A percentile compares a stretch with the other conserved stretches of the same genome.
phyloP scores from a whole-genome alignment of 2,888 invertebrate genomes.

The Euplagia quadripunctaria region DNA sequence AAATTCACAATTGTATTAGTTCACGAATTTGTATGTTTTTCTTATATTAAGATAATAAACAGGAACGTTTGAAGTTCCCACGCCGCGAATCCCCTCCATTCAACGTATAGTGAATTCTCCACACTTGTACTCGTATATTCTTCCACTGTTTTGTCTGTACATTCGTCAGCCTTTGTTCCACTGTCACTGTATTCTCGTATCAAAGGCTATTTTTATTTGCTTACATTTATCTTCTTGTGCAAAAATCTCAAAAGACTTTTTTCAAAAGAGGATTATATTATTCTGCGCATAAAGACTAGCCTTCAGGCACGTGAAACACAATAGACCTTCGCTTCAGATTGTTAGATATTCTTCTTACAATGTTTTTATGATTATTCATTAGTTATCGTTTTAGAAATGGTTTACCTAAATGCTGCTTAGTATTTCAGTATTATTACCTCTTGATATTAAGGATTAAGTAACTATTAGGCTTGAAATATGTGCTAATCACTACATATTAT shows the following conservation, averaged over 20 bases:
- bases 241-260: constrained; percentile 21
- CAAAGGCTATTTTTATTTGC: constrained; percentile 60
- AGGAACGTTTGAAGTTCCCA: constrained; percentile 73
- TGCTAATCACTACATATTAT: too few species aligned
- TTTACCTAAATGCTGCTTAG: not conserved
- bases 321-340: constrained; percentile 2
- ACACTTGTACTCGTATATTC: constrained; percentile 51
- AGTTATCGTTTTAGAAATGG: not conserved
- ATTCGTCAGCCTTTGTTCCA: constrained; percentile 67
- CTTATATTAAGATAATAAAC: constrained; percentile 59
- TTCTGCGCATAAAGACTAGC: constrained; percentile 21
- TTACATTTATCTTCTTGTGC: constrained; percentile 56
- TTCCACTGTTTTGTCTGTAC: constrained; percentile 69
- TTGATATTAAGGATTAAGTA: not conserved
- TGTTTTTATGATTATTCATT: not conserved
- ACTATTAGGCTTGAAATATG: not conserved
- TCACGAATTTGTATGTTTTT: constrained; percentile 69
- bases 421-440: not conserved
- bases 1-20: constrained; percentile 62
- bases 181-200: constrained; percentile 63
- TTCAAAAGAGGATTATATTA: constrained; percentile 18
- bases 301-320: constrained; percentile 13
- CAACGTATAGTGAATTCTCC: constrained; percentile 60
- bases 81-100: constrained; percentile 65
- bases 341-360: not conserved